Conservation (phyloP, 1,140 invertebrate species). For the Spodoptera frugiperda region DNA sequence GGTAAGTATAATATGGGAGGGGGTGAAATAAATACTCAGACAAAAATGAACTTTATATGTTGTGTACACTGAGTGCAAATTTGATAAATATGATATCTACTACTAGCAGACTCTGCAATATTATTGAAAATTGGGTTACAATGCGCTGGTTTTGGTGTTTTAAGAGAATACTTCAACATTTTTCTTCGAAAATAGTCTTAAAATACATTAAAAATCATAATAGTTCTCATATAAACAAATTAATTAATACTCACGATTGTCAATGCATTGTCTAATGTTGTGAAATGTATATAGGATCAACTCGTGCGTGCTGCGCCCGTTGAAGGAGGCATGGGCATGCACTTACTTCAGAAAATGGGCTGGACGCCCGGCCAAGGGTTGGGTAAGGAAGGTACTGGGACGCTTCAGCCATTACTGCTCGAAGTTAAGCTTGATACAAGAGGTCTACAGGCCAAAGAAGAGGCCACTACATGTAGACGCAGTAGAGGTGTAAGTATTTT, state of each 20-base stretch:
- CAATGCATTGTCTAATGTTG: slow-evolving; percentile 45
- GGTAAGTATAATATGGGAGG: slow-evolving; percentile 71
- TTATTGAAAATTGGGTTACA: no score
- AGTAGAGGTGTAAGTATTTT: slow-evolving; percentile 69
- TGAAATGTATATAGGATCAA: slow-evolving; percentile 90
- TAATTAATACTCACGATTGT: background rate
- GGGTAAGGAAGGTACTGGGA: slow-evolving; percentile 97
- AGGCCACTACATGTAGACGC: slow-evolving; percentile 77
- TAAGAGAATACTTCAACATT: no score
- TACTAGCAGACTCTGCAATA: background rate
- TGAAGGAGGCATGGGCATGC: slow-evolving; percentile 97
- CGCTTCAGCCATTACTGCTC: slow-evolving; percentile 94
- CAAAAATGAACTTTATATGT: slow-evolving; percentile 33
- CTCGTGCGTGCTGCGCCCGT: slow-evolving; percentile 94
- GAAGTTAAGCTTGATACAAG: slow-evolving; percentile 98
- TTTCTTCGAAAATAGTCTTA: no score
- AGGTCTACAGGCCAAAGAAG: slow-evolving; percentile 92
- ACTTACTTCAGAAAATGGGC: slow-evolving; percentile 98
- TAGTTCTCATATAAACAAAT: background rate
- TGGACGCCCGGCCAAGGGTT: slow-evolving; percentile 98
- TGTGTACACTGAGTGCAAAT: slow-evolving; percentile 5
- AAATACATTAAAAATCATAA: background rate
- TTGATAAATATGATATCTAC: no score
- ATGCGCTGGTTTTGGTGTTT: no score
- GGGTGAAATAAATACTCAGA: slow-evolving; percentile 11